These are phyloP conservation scores for Charina bottae DNA, from an alignment of 2,113 vertebrate species.

Conservation along the genomic window DNA sequence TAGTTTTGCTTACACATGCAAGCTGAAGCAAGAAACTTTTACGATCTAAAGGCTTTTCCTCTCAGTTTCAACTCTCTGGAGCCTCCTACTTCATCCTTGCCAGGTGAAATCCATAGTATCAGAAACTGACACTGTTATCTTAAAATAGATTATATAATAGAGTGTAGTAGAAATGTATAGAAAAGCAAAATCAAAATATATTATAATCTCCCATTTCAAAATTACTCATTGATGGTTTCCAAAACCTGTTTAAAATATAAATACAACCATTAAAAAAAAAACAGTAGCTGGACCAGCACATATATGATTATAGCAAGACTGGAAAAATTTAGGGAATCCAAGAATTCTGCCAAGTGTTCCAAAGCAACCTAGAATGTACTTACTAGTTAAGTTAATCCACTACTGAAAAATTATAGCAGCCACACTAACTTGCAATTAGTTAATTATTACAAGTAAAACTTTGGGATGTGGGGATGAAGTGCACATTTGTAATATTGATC, in stretches of 20 bases:
- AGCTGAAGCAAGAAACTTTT: neutral
- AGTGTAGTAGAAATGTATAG: neutral
- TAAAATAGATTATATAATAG: neutral
- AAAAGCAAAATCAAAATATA: neutral
- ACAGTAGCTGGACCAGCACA: neutral
- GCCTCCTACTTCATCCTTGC: neutral
- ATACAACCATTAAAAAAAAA: too few relatives aligned
- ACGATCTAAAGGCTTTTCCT: neutral
- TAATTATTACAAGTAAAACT: neutral
- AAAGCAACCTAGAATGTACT: neutral
- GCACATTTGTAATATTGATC: slow-evolving; percentile 8
- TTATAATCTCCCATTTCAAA: neutral
- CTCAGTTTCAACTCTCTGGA: neutral
- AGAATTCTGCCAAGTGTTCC: accelerated
- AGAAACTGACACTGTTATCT: neutral
- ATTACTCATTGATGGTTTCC: neutral
- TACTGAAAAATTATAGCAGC: neutral
- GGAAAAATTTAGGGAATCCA: neutral
- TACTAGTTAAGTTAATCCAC: neutral
- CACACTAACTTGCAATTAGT: neutral
- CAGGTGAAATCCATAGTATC: neutral
- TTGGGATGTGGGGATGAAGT: neutral
- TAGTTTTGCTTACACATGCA: neutral
- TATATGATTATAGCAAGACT: neutral
- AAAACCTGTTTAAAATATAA: neutral